Conservation (phyloP, 2,113 vertebrate species). For the Baryphthengus martii region DNA sequence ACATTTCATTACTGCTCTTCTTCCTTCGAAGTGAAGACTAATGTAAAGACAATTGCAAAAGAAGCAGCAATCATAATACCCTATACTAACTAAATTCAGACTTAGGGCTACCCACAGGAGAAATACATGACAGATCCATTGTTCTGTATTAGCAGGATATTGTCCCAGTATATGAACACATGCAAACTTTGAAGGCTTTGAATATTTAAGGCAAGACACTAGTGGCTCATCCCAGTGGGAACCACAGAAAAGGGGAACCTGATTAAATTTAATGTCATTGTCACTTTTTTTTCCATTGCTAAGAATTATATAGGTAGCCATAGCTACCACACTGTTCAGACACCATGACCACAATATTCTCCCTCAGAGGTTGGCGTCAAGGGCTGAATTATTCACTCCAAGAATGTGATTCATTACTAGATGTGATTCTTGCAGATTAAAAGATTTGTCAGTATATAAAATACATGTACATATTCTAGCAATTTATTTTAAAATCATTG, state of each 20-base stretch:
- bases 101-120: constrained; percentile 73
- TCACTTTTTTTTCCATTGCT: constrained; percentile 87
- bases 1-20: constrained; percentile 57
- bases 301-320: constrained; percentile 97
- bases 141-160: constrained; percentile 82
- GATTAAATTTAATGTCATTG: constrained; percentile 99
- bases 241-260: constrained; percentile 91
- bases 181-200: constrained; percentile 82
- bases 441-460: constrained; percentile 72
- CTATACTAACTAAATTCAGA: constrained; percentile 70
- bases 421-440: constrained; percentile 72
- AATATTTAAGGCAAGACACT: constrained; percentile 85
- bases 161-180: constrained; percentile 80
- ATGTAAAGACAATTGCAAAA: constrained; percentile 68
- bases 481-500: neutral
- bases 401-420: constrained; percentile 80
- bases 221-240: constrained; percentile 89
- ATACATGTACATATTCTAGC: constrained; percentile 23
- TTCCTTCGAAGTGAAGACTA: constrained; percentile 69
- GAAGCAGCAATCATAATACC: constrained; percentile 69
- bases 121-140: constrained; percentile 84
- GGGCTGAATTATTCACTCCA: constrained; percentile 81
- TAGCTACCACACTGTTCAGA: constrained; percentile 89
- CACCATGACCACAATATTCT: constrained; percentile 91
- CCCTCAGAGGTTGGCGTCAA: constrained; percentile 82